Conservation (phyloP, 2,113 vertebrate genomes). For the Gallinago media region DNA sequence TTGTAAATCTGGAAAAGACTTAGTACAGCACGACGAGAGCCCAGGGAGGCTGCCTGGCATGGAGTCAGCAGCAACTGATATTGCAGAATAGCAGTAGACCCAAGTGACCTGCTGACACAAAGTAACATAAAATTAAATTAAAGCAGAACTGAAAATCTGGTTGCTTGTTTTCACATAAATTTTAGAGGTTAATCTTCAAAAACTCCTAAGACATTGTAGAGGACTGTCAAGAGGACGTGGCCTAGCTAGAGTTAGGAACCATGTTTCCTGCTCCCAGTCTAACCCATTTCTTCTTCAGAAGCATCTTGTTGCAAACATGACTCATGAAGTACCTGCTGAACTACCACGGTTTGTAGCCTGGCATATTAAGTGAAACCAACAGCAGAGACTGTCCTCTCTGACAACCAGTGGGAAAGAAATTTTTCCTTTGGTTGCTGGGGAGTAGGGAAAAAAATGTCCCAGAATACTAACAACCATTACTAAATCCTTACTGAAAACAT, state of each 20-base stretch:
- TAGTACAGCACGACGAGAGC: accelerated
- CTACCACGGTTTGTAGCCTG: neutral
- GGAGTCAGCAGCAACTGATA: neutral
- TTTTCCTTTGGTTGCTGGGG: neutral
- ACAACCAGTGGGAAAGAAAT: neutral
- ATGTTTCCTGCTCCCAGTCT: neutral
- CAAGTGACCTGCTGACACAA: neutral
- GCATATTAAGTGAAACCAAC: neutral
- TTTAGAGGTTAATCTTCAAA: neutral
- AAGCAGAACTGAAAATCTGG: neutral
- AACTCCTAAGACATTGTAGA: accelerated
- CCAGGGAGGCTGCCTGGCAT: neutral
- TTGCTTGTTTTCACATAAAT: neutral
- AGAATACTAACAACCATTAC: neutral
- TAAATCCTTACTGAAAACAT: neutral
- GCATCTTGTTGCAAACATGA: neutral
- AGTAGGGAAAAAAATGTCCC: neutral
- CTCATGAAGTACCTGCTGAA: neutral
- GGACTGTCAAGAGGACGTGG: neutral
- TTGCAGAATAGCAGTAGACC: neutral
- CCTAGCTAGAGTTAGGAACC: neutral
- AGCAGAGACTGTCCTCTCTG: neutral
- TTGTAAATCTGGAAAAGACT: neutral
- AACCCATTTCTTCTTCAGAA: neutral
- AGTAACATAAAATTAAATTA: neutral